Percentiles rank a stretch among this genome's conserved stretches.
These are phyloP conservation scores for Narcine bancroftii DNA, from an alignment of 2,113 vertebrate species.

Conservation along the genomic window DNA sequence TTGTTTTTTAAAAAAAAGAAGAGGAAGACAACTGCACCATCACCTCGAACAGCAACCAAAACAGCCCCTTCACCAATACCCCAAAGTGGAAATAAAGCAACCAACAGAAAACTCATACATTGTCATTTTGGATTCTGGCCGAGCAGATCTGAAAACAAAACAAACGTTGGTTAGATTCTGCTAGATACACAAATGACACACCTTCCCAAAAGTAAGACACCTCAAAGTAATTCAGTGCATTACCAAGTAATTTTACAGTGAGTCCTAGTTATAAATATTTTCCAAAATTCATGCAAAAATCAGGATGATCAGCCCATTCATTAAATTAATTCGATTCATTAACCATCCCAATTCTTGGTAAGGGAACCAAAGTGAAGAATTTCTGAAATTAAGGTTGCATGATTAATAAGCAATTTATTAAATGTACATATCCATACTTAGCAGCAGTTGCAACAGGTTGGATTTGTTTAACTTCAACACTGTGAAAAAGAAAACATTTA, in stretches of 20 bases:
- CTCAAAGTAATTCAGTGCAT: slow-evolving; percentile 35
- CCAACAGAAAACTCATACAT: slow-evolving; percentile 70
- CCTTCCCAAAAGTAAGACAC: not conserved
- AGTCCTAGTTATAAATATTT: slow-evolving; percentile 38
- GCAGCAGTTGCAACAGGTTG: slow-evolving; percentile 52
- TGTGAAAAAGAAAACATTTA: slow-evolving; percentile 50
- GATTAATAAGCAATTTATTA: slow-evolving; percentile 47
- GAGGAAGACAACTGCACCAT: not conserved
- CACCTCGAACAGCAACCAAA: slow-evolving; percentile 36
- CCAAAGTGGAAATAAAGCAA: not conserved
- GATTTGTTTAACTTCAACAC: slow-evolving; percentile 50
- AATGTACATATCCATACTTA: slow-evolving; percentile 51
- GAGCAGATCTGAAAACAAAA: slow-evolving; percentile 69
- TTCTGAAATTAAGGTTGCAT: not conserved
- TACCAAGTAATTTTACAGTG: slow-evolving; percentile 40
- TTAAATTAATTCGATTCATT: slow-evolving; percentile 4
- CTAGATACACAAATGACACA: not conserved
- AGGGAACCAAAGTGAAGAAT: not conserved
- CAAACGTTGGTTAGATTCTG: slow-evolving; percentile 52
- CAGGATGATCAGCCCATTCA: slow-evolving; percentile 36
- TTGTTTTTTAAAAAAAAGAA: not conserved
- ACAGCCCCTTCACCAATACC: slow-evolving; percentile 32
- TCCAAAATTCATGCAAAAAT: slow-evolving; percentile 36
- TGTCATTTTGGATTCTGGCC: slow-evolving; percentile 66
- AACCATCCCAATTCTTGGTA: not conserved